phyloP scores from a whole-genome alignment of 1,140 invertebrate species.

The Dolichoris vasculosae region DNA sequence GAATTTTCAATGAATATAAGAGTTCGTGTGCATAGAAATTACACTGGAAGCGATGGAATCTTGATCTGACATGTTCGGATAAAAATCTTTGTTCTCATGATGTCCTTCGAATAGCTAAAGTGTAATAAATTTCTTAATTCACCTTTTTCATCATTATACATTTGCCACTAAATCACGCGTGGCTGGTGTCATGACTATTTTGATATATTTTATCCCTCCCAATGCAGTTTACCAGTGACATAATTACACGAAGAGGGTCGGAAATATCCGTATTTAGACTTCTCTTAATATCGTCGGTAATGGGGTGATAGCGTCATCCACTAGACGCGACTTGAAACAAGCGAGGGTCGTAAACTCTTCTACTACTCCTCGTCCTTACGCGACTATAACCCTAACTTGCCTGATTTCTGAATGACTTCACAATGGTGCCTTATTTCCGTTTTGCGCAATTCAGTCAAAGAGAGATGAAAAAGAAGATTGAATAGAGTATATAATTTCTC shows the following conservation, averaged over 20 bases:
- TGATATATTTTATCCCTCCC: neutral
- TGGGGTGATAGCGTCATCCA: conserved; percentile 17
- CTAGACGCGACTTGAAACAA: conserved; percentile 7
- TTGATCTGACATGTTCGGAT: neutral
- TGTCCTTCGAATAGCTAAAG: neutral
- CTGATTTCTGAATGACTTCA: conserved; percentile 52
- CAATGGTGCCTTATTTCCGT: conserved; percentile 33
- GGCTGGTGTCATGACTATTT: neutral
- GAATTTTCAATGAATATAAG: conserved; percentile 43
- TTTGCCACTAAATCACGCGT: conserved; percentile 38
- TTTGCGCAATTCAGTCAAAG: neutral
- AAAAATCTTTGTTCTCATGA: conserved; percentile 37
- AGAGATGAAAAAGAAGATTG: conserved; percentile 53
- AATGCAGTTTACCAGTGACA: neutral
- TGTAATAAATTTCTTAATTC: conserved; percentile 46
- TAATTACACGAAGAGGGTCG: conserved; percentile 44
- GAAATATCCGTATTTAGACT: conserved; percentile 28
- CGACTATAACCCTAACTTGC: conserved; percentile 60
- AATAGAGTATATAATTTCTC: neutral
- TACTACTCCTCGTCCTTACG: conserved; percentile 49
- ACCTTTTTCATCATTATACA: conserved; percentile 37
- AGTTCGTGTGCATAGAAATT: neutral
- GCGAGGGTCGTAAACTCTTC: conserved; percentile 64
- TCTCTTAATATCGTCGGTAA: conserved; percentile 14
- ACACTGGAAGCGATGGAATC: neutral